Evolutionary conservation across 2,888 invertebrate genomes (phyloP), one percentile per base, ranked within the genome.

Genomic region (Malthinus seriepunctatus): DNA sequence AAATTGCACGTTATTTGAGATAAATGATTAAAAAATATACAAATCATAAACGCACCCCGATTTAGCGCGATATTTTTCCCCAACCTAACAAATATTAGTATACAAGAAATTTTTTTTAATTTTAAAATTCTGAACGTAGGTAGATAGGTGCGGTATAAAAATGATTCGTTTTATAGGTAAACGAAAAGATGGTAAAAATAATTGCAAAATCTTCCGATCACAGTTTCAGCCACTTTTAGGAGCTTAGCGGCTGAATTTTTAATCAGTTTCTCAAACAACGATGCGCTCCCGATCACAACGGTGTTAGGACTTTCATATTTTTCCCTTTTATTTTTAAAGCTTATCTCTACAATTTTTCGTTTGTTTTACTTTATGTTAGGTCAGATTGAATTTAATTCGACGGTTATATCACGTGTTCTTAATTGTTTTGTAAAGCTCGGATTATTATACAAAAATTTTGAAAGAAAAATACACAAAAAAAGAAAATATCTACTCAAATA

Each of bases 261-360:
- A 78, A 78, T 78, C 77, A 78, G 75, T 69, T 77, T 74, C 77
- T 78, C 78, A 78, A 78, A 78, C 77, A 78, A 70, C 69, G 14
- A 42, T 66, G 67, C 62, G 69, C 62, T 23, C 23, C 66, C 67
- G 68, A 69, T 64, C 63, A 67, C 63, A 62, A 23, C 35, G 50
- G 49, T 47, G 52, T 57, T 56, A 60, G 55, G 47, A 50, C 51
- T 12, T 50, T 52, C 53, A 56, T 58, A 55, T 57, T 42, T 42
- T 71, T 71, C 69, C 71, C 69, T 70, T 71, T 69, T 71, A 67
- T 73, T 73, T 75, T 71, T 69, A 64, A 69, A 69, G 70, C 66
- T 69, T 68, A 68, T 66, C 71, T 67, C 71, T 68, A 68, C 72
- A 72, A 71, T 74, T 74, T 74, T 74, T 73, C 67, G 69, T 74